Base-by-base conservation (phyloP, 2,113 vertebrate genomes). In the Festucalex cinctus region DNA sequence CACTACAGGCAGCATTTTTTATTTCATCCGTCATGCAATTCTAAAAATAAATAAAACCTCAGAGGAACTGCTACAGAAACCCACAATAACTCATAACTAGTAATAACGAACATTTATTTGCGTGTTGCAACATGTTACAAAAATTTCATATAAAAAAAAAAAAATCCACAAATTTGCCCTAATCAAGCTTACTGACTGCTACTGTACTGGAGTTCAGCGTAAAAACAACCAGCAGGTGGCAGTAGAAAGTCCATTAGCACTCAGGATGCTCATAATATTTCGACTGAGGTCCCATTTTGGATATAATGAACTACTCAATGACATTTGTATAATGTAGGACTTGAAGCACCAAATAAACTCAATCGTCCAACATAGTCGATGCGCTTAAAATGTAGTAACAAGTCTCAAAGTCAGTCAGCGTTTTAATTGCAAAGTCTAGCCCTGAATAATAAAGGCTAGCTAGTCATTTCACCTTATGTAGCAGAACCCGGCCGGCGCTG, bases 381-480 rank as follows among this genome's bases (percentile, higher is more conserved):
- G 14, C 1, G 44, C 68, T 51, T 19, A 28, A 39, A 76, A 68
- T 56, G 41, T 59, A 48, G 58, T 61, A 56, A 71, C 68, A 75
- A 53, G 44, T 32, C 20, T 51, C 3, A 32, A 26, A 56, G 70
- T 54, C 64, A 65, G 61, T 81, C 66, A 70, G 74, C 51, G 58
- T 78, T 85, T 79, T 75, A 71, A 76, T 53, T 60, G 65, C 77
- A 78, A 82, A 65, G 57, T 43, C 66, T 28, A 51, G 53, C 72
- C 61, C 65, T 56, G 67, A 83, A 81, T 86, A 79, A 76, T 74
- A 77, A 79, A 79, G 86, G 78, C 76, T 56, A 83, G 76, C 85
- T 87, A 83, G 88, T 90, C 84, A 88, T 88, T 88, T 85, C 85
- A 88, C 76, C 86, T 90, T 88, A 85, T 85, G 86, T 83, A 85